Percentiles rank a stretch among this genome's conserved stretches.
These are phyloP conservation scores for Chesias legatella DNA, from an alignment of 2,888 invertebrate genomes.

Conservation along the genomic window DNA sequence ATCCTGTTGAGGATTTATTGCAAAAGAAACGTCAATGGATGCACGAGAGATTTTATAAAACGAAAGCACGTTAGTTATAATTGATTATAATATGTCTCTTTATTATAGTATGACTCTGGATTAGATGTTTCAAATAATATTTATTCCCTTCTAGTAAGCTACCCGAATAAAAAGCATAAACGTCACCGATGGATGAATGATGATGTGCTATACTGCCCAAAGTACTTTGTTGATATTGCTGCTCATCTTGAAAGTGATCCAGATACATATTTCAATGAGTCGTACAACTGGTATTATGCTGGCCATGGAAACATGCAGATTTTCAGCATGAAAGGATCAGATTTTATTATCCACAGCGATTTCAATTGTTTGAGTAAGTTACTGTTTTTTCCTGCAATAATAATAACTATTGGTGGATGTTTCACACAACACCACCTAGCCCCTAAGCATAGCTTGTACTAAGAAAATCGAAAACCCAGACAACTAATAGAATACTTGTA, in stretches of 20 bases:
- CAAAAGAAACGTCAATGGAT: constrained; percentile 55
- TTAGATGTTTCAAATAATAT: too few species aligned
- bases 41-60: constrained; percentile 13
- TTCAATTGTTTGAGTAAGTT: constrained; percentile 63
- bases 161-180: constrained; percentile 9
- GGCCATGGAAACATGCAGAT: constrained; percentile 65
- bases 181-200: constrained; percentile 48
- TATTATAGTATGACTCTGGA: not conserved
- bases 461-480: too few species aligned
- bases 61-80: not conserved
- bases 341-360: constrained; percentile 61
- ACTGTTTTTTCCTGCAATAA: too few species aligned
- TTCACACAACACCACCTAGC: too few species aligned
- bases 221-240: constrained; percentile 55
- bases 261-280: constrained; percentile 54
- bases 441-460: too few species aligned
- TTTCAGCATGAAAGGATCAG: constrained; percentile 43
- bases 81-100: too few species aligned
- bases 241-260: constrained; percentile 59
- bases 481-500: too few species aligned
- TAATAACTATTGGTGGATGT: too few species aligned
- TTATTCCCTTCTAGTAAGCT: constrained; percentile 2
- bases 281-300: constrained; percentile 72
- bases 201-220: constrained; percentile 58
- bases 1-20: constrained; percentile 55